phyloP scores from a whole-genome alignment of 2,113 vertebrate genomes.

The Ictalurus punctatus region DNA sequence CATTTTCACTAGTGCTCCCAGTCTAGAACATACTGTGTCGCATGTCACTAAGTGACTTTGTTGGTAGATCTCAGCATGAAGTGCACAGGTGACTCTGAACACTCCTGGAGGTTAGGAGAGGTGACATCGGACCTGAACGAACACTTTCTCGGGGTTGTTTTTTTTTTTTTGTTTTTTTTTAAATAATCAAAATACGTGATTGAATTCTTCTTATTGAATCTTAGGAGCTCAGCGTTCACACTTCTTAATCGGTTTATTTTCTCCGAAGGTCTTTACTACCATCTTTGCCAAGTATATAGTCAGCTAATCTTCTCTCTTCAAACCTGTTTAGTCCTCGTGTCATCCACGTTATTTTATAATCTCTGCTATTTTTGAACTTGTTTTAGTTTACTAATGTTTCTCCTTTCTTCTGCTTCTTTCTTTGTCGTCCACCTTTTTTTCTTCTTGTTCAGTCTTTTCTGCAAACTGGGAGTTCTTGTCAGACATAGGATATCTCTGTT shows the following conservation, averaged over 20 bases:
- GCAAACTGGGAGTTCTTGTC: slow-evolving; percentile 99
- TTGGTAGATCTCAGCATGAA: too few relatives aligned
- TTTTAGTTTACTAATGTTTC: slow-evolving; percentile 56
- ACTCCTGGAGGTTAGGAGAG: neutral
- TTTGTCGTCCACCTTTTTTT: slow-evolving; percentile 57
- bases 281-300: neutral
- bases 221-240: neutral
- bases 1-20: too few relatives aligned
- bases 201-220: neutral
- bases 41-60: neutral
- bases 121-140: neutral
- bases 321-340: neutral
- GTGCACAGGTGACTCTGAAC: neutral
- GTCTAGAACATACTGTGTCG: too few relatives aligned
- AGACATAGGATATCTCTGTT: slow-evolving; percentile 99
- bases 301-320: neutral
- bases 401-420: slow-evolving; percentile 46
- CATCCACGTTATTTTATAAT: neutral
- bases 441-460: slow-evolving; percentile 92
- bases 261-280: neutral
- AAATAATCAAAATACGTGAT: neutral
- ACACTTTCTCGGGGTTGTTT: neutral
- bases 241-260: neutral
- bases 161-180: too few relatives aligned
- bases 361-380: neutral